Evolutionary conservation across 2,113 vertebrate genomes (phyloP).

Genomic region (Halcyon malimbica): DNA sequence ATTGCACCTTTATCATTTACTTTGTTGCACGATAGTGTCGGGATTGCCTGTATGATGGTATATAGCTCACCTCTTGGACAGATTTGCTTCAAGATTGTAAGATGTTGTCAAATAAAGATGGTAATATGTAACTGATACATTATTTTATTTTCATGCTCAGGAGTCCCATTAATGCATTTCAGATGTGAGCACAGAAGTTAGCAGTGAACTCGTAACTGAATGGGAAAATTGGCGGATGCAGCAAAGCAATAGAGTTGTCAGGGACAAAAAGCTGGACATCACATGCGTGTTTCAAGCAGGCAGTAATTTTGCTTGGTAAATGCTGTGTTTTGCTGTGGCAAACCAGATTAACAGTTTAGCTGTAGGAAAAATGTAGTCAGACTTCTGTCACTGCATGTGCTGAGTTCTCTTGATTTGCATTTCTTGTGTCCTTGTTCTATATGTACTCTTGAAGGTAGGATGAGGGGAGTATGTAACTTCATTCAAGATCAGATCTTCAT

Average conservation of each 20-base stretch:
- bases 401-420: background rate
- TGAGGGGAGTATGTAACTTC: background rate
- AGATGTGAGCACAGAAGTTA: background rate
- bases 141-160: background rate
- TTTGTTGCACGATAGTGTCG: background rate
- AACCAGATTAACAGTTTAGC: constrained; percentile 4
- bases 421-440: background rate
- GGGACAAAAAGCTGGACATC: constrained; percentile 16
- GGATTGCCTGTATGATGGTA: background rate
- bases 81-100: background rate
- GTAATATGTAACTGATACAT: background rate
- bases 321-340: background rate
- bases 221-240: background rate
- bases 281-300: background rate
- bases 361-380: background rate
- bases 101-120: background rate
- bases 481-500: background rate
- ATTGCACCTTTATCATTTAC: background rate
- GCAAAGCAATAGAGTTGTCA: background rate
- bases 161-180: background rate
- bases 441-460: background rate
- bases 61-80: background rate
- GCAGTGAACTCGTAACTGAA: background rate
- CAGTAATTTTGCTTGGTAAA: background rate
- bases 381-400: background rate